Conservation (phyloP, 1,140 invertebrate genomes). For the Drosophila yakuba region DNA sequence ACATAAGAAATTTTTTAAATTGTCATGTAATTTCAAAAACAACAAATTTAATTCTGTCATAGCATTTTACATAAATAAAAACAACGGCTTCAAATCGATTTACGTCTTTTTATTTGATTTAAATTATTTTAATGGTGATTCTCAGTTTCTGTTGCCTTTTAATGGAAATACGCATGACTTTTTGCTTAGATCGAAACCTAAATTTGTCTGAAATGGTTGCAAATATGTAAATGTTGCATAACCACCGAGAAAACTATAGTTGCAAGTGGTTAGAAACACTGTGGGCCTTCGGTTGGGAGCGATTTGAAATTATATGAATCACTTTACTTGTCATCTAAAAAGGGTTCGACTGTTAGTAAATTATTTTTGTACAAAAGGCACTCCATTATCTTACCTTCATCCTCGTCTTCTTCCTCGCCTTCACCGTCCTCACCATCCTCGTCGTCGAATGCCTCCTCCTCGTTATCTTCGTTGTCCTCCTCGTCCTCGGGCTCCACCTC, state of each 20-base stretch:
- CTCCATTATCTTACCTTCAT: conserved; percentile 41
- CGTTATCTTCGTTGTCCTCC: conserved; percentile 86
- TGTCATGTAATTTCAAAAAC: too few species aligned
- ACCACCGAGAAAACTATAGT: conserved; percentile 56
- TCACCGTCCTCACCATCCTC: conserved; percentile 80
- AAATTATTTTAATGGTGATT: conserved; percentile 65
- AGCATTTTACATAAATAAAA: neutral
- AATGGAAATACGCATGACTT: conserved; percentile 46
- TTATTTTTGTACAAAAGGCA: neutral
- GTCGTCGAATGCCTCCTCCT: conserved; percentile 78
- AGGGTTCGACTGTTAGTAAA: neutral
- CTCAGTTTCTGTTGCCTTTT: conserved; percentile 17
- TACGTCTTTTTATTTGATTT: conserved; percentile 61
- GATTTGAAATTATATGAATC: conserved; percentile 38
- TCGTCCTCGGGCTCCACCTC: conserved; percentile 89
- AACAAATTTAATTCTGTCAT: too few species aligned
- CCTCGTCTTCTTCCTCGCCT: conserved; percentile 69
- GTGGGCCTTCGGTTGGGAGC: conserved; percentile 41
- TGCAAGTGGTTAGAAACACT: conserved; percentile 55
- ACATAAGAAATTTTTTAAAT: too few species aligned
- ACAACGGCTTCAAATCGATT: conserved; percentile 35
- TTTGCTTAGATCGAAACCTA: conserved; percentile 59
- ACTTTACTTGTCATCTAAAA: conserved; percentile 79
- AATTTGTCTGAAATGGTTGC: conserved; percentile 59
- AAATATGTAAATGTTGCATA: conserved; percentile 35